phyloP scores from a whole-genome alignment of 2,888 invertebrate genomes.

The Cheiracanthium punctorium region DNA sequence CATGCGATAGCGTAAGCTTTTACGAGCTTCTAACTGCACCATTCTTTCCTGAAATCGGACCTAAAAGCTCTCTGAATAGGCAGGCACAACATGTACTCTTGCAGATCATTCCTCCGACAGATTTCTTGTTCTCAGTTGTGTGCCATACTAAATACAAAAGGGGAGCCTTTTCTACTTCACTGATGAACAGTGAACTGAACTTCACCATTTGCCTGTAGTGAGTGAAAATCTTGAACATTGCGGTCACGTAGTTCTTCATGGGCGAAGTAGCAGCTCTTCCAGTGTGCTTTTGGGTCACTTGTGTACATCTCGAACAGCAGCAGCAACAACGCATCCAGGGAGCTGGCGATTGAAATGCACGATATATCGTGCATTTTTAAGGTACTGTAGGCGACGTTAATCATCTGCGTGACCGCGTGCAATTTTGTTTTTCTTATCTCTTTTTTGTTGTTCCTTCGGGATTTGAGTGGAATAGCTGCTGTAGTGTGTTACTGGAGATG shows the following conservation, averaged over 20 bases:
- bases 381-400: background rate
- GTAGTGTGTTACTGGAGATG: no score
- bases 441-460: no score
- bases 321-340: background rate
- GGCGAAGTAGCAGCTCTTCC: background rate
- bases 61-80: no score
- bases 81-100: no score
- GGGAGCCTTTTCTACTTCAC: background rate
- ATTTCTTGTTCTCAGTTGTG: no score
- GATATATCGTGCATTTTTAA: background rate
- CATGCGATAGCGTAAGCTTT: no score
- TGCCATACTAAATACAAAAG: background rate
- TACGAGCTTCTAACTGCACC: no score
- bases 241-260: slow-evolving; percentile 10
- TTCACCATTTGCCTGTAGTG: no score
- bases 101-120: no score
- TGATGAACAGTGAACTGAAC: background rate
- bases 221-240: background rate
- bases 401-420: background rate
- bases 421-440: no score
- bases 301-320: background rate
- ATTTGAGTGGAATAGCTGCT: no score
- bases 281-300: background rate
- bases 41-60: no score
- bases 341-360: background rate